phyloP scores from a whole-genome alignment of 2,797 vertebrate species.

The Jordanella pulchra region DNA sequence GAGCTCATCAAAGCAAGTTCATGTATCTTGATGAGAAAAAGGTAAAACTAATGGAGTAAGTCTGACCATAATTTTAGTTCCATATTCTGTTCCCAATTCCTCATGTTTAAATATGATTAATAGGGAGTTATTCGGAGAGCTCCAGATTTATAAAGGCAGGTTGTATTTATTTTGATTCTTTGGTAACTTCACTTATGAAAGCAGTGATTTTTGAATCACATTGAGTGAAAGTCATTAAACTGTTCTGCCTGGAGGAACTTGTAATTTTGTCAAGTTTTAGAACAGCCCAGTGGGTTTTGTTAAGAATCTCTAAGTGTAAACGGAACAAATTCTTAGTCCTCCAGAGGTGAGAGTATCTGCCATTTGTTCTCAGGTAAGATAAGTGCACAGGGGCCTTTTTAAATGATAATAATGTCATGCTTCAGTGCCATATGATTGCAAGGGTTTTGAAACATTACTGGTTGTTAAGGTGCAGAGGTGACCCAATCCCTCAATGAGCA shows the following conservation, averaged over 20 bases:
- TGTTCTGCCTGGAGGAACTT: slow-evolving; percentile 54
- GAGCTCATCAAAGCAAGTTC: too few species aligned
- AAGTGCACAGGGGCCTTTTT: slow-evolving; percentile 42
- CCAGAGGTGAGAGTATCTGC: slow-evolving; percentile 47
- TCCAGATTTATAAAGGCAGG: too few species aligned
- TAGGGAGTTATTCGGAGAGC: too few species aligned
- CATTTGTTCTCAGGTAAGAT: slow-evolving; percentile 53
- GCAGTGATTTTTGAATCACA: slow-evolving; percentile 49
- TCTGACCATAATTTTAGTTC: too few species aligned
- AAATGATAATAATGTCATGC: slow-evolving; percentile 71
- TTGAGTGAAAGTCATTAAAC: slow-evolving; percentile 61
- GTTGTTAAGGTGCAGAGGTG: slow-evolving; percentile 64
- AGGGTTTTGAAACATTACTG: slow-evolving; percentile 65
- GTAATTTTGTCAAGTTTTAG: slow-evolving; percentile 37
- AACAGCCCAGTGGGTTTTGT: slow-evolving; percentile 44
- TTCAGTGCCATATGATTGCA: slow-evolving; percentile 60
- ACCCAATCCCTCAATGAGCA: slow-evolving; percentile 45
- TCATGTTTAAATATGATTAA: too few species aligned
- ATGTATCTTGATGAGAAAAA: too few species aligned
- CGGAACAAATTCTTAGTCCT: slow-evolving; percentile 61
- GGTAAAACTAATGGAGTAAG: too few species aligned
- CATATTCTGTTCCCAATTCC: too few species aligned
- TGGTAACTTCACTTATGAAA: too few species aligned
- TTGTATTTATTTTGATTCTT: too few species aligned
- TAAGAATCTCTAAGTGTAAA: slow-evolving; percentile 57